phyloP scores from a whole-genome alignment of 35 echinoderm and acorn worm genomes.

The Apostichopus parvimensis region DNA sequence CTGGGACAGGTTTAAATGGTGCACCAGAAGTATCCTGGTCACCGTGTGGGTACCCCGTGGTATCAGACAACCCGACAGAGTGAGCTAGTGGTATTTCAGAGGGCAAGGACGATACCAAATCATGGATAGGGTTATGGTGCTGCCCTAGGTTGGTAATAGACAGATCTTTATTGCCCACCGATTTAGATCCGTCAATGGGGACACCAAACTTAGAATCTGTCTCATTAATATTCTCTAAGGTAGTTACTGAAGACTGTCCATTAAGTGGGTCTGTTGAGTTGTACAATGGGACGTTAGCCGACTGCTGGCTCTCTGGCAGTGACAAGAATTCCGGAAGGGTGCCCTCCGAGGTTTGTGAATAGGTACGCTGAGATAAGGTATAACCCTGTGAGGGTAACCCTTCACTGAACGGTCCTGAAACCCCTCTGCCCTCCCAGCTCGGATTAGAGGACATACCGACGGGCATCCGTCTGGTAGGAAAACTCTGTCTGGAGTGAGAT shows the following conservation, averaged over 20 bases:
- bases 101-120: not conserved
- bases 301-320: not conserved
- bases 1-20: not conserved
- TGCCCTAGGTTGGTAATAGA: too few relatives aligned
- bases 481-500: not conserved
- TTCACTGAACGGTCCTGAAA: not conserved
- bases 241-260: too few relatives aligned
- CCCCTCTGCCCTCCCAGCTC: not conserved
- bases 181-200: too few relatives aligned
- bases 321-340: constrained; percentile 16
- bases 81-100: not conserved
- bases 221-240: too few relatives aligned
- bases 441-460: not conserved
- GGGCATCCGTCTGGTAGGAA: not conserved
- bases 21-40: not conserved
- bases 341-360: constrained; percentile 11
- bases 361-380: constrained; percentile 4
- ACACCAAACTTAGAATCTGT: too few relatives aligned
- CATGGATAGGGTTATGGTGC: too few relatives aligned
- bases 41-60: not conserved
- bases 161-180: too few relatives aligned
- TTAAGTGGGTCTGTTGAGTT: not conserved
- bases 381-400: not conserved
- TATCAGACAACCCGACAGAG: not conserved
- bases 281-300: not conserved